These are phyloP conservation scores for Cephus runcator DNA, from an alignment of 2,888 invertebrate species.

Conservation along the genomic window DNA sequence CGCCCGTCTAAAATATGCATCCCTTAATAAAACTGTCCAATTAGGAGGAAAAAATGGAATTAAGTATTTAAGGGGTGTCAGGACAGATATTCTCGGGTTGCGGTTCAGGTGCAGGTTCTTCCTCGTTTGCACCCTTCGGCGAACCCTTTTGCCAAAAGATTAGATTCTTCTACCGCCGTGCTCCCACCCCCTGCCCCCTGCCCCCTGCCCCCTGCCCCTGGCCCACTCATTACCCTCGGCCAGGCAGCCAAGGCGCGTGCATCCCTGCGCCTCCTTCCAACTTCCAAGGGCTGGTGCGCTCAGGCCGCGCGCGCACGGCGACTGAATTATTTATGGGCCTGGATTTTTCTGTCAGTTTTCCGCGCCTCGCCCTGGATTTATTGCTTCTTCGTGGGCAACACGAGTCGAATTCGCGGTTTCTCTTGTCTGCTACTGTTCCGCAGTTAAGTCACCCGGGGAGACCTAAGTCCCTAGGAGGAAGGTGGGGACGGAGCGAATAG, in stretches of 20 bases:
- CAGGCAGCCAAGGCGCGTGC: neutral
- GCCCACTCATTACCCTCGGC: too few relatives aligned
- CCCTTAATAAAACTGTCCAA: constrained; percentile 65
- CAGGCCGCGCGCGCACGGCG: constrained; percentile 24
- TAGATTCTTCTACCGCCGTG: constrained; percentile 43
- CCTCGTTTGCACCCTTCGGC: constrained; percentile 21
- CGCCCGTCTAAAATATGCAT: constrained; percentile 65
- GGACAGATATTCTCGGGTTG: constrained; percentile 35
- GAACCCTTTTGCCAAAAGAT: constrained; percentile 53
- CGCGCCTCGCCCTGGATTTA: constrained; percentile 20
- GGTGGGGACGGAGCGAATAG: neutral
- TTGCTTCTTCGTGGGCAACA: constrained; percentile 17
- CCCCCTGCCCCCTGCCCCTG: neutral
- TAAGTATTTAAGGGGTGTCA: constrained; percentile 61
- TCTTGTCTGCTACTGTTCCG: neutral
- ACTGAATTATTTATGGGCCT: constrained; percentile 57
- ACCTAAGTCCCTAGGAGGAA: too few relatives aligned
- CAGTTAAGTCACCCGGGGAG: too few relatives aligned
- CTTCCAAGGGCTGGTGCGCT: neutral
- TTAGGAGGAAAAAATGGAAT: constrained; percentile 63
- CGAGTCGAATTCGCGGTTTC: constrained; percentile 24
- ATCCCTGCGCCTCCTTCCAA: neutral
- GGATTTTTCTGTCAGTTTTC: constrained; percentile 41
- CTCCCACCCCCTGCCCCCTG: neutral
- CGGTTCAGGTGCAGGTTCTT: constrained; percentile 30